Evolutionary conservation across 2,888 invertebrate genomes (phyloP).

Genomic region (Pecten maximus): DNA sequence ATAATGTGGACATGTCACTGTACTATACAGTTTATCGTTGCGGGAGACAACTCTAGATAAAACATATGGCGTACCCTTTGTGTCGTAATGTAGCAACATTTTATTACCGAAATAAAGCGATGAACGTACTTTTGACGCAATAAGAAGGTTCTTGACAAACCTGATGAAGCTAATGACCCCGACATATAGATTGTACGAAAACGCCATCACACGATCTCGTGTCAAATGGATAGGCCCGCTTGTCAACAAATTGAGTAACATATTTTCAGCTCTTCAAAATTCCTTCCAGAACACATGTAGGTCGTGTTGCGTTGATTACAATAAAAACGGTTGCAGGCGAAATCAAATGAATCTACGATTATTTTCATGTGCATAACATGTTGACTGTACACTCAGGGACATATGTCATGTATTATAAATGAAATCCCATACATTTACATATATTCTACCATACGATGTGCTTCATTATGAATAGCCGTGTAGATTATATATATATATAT

Average conservation of each 20-base stretch:
- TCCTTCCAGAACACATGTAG: background rate
- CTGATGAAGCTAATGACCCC: background rate
- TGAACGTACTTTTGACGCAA: conserved; percentile 28
- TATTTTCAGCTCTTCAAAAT: conserved; percentile 21
- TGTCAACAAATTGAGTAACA: conserved; percentile 21
- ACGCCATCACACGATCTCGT: background rate
- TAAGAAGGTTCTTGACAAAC: conserved; percentile 35
- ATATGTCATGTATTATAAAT: background rate
- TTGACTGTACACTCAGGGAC: background rate
- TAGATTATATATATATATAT: too few species aligned
- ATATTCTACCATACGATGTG: background rate
- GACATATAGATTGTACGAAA: background rate
- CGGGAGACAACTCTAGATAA: conserved; percentile 24
- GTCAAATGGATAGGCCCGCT: background rate
- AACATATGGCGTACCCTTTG: conserved; percentile 12
- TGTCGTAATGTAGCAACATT: conserved; percentile 27
- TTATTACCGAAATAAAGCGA: conserved; percentile 23
- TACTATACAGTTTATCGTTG: background rate
- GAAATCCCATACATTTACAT: conserved; percentile 20
- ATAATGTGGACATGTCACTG: background rate
- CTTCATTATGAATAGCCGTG: background rate
- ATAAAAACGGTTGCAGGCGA: background rate
- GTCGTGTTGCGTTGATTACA: background rate
- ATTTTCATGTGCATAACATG: background rate
- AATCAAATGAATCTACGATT: conserved; percentile 22